phyloP scores from a whole-genome alignment of 2,888 invertebrate genomes.

The Patella ulyssiponensis region DNA sequence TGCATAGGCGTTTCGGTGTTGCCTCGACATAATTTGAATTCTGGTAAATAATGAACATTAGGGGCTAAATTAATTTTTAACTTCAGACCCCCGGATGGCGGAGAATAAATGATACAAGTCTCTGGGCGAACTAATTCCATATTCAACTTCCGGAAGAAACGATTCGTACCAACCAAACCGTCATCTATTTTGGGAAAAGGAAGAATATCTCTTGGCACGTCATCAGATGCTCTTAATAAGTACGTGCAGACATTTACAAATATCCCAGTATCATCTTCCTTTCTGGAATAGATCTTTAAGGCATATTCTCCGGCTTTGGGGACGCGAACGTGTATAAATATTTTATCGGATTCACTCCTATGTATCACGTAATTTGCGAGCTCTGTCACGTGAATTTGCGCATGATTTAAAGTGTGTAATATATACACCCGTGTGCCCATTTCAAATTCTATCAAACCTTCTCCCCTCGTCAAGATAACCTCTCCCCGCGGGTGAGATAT shows the following conservation, averaged over 20 bases:
- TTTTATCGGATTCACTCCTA: constrained; percentile 50
- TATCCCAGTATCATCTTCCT: constrained; percentile 46
- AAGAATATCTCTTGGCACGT: neutral
- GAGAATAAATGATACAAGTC: constrained; percentile 16
- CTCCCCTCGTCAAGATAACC: constrained; percentile 55
- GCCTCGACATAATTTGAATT: neutral
- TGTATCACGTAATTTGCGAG: constrained; percentile 50
- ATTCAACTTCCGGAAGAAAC: constrained; percentile 19
- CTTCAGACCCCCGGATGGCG: constrained; percentile 12
- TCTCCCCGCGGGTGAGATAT: constrained; percentile 55
- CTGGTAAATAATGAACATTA: neutral
- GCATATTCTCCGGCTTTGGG: constrained; percentile 61
- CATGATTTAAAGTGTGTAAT: constrained; percentile 51
- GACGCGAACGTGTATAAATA: constrained; percentile 53
- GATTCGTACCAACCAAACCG: constrained; percentile 20
- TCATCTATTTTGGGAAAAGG: constrained; percentile 25
- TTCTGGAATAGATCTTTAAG: constrained; percentile 58
- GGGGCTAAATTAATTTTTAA: constrained; percentile 14
- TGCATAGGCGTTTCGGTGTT: neutral
- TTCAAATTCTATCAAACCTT: constrained; percentile 59
- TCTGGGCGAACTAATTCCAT: constrained; percentile 18
- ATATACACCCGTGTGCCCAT: constrained; percentile 52
- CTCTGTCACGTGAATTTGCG: constrained; percentile 46
- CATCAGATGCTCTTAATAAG: constrained; percentile 38
- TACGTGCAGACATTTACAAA: constrained; percentile 64